Evolutionary conservation across 1,140 invertebrate genomes (phyloP).

Genomic region (Scaptodrosophila lebanonensis): DNA sequence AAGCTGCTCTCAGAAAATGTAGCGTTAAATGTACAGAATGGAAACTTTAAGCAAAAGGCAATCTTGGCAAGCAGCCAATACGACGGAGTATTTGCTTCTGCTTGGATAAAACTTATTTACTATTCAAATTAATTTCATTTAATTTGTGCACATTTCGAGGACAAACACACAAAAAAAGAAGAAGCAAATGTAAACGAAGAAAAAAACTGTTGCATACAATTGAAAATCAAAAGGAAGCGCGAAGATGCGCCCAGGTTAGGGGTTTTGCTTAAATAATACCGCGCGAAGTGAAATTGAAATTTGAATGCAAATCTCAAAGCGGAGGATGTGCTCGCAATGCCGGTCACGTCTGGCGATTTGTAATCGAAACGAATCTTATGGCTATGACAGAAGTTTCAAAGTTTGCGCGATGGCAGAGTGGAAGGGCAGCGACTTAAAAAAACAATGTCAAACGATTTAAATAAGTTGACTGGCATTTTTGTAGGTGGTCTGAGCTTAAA

Average conservation of each 20-base stretch:
- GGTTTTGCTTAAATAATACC: slow-evolving; percentile 23
- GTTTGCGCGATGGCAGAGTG: slow-evolving; percentile 19
- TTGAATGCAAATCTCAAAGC: slow-evolving; percentile 63
- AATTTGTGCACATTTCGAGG: slow-evolving; percentile 24
- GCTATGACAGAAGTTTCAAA: slow-evolving; percentile 52
- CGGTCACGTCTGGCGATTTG: slow-evolving; percentile 63
- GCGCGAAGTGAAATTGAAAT: slow-evolving; percentile 46
- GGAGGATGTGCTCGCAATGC: slow-evolving; percentile 22
- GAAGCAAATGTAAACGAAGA: neutral
- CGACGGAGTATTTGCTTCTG: too few species aligned
- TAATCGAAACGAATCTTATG: slow-evolving; percentile 69
- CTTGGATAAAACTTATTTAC: slow-evolving; percentile 23
- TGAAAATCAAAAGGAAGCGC: slow-evolving; percentile 34
- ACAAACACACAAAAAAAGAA: slow-evolving; percentile 8
- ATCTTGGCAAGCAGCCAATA: too few species aligned
- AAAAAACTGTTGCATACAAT: slow-evolving; percentile 44
- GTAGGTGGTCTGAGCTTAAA: too few species aligned
- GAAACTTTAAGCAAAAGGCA: too few species aligned
- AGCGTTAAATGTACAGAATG: neutral
- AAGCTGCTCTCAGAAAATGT: neutral
- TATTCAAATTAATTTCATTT: slow-evolving; percentile 32
- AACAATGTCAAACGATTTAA: slow-evolving; percentile 36
- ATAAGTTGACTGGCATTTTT: neutral
- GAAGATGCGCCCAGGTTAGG: slow-evolving; percentile 7
- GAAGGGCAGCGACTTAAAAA: slow-evolving; percentile 9